Evolutionary conservation across 2,797 vertebrate species (phyloP), one percentile per base, ranked within the genome.

Genomic region (Distichodus sexfasciatus): DNA sequence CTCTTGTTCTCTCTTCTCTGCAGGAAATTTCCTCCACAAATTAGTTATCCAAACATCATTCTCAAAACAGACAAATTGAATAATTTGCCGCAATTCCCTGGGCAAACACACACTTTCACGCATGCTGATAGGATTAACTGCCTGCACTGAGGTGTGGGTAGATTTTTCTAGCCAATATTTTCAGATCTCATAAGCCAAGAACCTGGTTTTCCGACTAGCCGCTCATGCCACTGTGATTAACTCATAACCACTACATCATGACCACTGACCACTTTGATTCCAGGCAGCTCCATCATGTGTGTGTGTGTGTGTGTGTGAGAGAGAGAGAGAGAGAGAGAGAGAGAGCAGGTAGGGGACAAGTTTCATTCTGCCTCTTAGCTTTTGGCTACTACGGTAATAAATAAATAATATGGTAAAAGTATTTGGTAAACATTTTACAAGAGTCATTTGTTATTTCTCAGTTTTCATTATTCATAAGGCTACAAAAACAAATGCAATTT

Each of bases 31-130:
- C 79, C 72, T 82, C 79, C 76, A 76, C 77, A 76, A 81, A 86
- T 84, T 81, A 84, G 75, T 61, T 79, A 28, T 79, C 68, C 78
- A 85, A 87, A 87, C 82, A 87, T 59, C 57, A 36, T 63, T 69
- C 74, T 79, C 75, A 79, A 82, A 87, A 83, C 19, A 58, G 76
- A 79, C 84, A 77, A 86, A 88, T 86, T 87, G 77, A 87, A 87
- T 86, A 83, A 89, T 86, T 87, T 50, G 11, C 62, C 62, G 72
- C 69, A 85, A 84, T 86, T 82, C 82, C 81, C 81, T 81, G 74
- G 69, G 79, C 80, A 86, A 89, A 88, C 86, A 86, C 76, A 79
- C 74, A 58, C 76, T 58, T 76, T 70, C 75, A 74, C 31, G 72
- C 78, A 80, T 35, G 73, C 79, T 84, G 85, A 86, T 80, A 79